Base-by-base conservation (phyloP, 2,113 vertebrate species). In the Laterallus jamaicensis region DNA sequence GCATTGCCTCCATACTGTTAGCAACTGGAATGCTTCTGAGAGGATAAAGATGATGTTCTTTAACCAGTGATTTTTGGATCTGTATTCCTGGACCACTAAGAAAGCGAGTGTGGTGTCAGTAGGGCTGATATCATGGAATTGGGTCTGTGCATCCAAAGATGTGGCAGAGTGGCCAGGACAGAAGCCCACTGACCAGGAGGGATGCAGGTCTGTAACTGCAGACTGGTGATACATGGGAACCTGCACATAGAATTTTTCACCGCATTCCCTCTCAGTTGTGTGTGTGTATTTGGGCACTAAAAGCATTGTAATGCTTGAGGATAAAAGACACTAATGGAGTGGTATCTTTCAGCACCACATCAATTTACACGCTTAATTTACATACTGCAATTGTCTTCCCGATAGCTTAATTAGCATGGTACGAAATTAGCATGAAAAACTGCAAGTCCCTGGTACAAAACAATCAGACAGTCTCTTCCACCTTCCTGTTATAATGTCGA, bases 281-380 rank as follows among this genome's bases (percentile, higher is more conserved):
- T n/a, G 63, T 21, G 37, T 44, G 7, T 42, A 44, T 88, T 82
- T 83, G 37, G 31, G 56, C 58, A 83, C 20, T 28, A 64, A 93
- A 94, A 92, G 29, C 50, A 66, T 82, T 10, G 4, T 81, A 83
- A 94, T 66, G 20, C 64, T 93, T 96, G 55, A 83, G 92, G 66
- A 91, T 83, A 62, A 90, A 95, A 95, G 96, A 96, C 55, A 81
- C 67, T 90, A 92, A 97, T 40, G 68, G 92, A 95, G 80, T 54
- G 60, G 82, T 77, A 88, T 95, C 94, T 97, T 97, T 96, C 94
- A 96, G 93, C 86, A 85, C 89, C 91, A 89, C 93, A 93, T 84
- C 80, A 44, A 94, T 97, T 95, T 96, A 31, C 81, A 67, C 66
- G 81, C 79, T 95, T 94, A 88, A 97, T 96, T 97, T 97, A 96